Percentiles rank a stretch among this genome's conserved stretches.
These are phyloP conservation scores for Hermodice carunculata DNA, from an alignment of 2,888 invertebrate species.

Conservation along the genomic window DNA sequence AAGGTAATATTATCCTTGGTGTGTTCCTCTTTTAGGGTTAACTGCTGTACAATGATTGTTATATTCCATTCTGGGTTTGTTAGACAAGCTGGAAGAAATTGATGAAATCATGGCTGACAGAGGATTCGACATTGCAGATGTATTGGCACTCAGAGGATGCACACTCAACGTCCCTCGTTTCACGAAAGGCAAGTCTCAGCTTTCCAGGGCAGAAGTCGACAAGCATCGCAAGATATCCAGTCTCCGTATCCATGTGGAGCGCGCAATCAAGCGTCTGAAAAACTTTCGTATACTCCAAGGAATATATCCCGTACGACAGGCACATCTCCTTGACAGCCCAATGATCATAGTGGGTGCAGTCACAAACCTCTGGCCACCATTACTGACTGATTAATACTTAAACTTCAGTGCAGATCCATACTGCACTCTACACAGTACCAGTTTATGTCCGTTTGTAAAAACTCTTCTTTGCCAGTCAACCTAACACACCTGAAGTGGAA, in stretches of 20 bases:
- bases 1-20: no score
- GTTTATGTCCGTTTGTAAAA: no score
- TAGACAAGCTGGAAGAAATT: background rate
- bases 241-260: constrained; percentile 2
- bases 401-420: no score
- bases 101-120: background rate
- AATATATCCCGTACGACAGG: background rate
- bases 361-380: background rate
- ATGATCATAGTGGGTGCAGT: background rate
- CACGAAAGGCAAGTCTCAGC: constrained; percentile 3
- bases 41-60: no score
- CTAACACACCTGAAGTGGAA: no score
- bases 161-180: no score
- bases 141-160: no score
- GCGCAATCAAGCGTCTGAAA: background rate
- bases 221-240: background rate
- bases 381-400: no score
- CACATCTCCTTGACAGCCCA: background rate
- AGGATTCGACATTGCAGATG: background rate
- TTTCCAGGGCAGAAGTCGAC: background rate
- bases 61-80: background rate
- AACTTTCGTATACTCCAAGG: background rate
- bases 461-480: no score
- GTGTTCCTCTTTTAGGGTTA: no score
- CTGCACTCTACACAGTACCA: no score